Evolutionary conservation across 2,888 invertebrate species (phyloP).

Genomic region (Drosophila subsilvestris): DNA sequence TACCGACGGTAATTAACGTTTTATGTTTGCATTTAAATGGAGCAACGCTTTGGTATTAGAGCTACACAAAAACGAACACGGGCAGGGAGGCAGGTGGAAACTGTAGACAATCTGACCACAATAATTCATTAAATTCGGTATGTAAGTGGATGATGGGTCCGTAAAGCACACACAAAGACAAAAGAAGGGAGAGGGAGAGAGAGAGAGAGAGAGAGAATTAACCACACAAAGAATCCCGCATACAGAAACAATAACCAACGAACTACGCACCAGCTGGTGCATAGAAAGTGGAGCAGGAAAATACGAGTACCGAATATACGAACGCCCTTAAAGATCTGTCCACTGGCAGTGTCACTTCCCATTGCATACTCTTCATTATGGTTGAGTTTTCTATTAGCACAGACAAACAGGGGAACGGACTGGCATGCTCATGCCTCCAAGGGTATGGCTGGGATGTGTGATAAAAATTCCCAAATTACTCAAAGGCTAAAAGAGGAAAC

Average conservation of each 20-base stretch:
- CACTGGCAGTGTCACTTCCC: too few relatives aligned
- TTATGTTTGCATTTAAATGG: slow-evolving; percentile 41
- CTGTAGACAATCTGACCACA: not conserved
- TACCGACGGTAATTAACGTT: slow-evolving; percentile 49
- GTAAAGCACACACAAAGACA: too few relatives aligned
- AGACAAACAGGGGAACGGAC: too few relatives aligned
- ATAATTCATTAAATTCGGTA: not conserved
- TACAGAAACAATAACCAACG: not conserved
- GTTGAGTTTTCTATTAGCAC: too few relatives aligned
- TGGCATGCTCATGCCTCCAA: too few relatives aligned
- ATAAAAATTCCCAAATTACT: slow-evolving; percentile 32
- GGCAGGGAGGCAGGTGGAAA: too few relatives aligned
- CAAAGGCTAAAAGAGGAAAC: not conserved
- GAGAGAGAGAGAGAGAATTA: not conserved
- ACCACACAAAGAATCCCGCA: not conserved
- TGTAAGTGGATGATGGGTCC: too few relatives aligned
- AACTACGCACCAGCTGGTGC: not conserved
- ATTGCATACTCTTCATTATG: too few relatives aligned
- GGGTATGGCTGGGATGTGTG: slow-evolving; percentile 14
- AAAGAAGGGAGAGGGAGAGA: too few relatives aligned
- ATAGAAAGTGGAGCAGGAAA: too few relatives aligned
- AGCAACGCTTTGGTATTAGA: slow-evolving; percentile 24
- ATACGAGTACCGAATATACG: not conserved
- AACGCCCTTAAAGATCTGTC: not conserved
- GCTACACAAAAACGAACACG: not conserved